Evolutionary conservation across 1,140 invertebrate genomes (phyloP).

Genomic region (Propsilocerus akamusi): DNA sequence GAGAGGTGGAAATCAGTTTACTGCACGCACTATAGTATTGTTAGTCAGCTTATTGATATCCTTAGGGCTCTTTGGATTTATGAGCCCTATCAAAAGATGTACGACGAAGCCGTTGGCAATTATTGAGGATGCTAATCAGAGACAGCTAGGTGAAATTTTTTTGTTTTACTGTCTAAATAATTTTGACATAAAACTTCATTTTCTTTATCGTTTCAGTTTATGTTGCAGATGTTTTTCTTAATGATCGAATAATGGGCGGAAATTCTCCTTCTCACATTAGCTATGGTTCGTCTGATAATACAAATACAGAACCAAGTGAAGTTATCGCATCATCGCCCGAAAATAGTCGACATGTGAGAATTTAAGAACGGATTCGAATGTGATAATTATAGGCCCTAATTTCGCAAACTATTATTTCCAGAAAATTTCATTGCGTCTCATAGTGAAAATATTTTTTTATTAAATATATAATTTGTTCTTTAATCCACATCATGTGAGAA

Average conservation of each 20-base stretch:
- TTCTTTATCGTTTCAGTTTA: not conserved
- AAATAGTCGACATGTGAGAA: no score
- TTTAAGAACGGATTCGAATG: no score
- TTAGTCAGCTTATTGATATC: constrained; percentile 13
- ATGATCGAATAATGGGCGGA: constrained; percentile 1
- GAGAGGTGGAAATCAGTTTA: not conserved
- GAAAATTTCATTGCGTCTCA: no score
- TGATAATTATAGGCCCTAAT: no score
- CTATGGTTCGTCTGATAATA: not conserved
- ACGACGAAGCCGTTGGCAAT: constrained; percentile 19
- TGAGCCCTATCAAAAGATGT: constrained; percentile 23
- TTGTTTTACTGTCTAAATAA: not conserved
- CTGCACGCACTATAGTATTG: not conserved
- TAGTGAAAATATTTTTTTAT: no score
- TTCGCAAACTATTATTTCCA: no score
- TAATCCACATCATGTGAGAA: no score
- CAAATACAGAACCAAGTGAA: not conserved
- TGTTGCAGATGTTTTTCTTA: not conserved
- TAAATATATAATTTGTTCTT: no score
- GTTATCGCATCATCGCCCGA: not conserved
- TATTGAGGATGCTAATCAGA: constrained; percentile 19
- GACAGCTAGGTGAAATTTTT: constrained; percentile 11
- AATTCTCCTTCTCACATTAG: constrained; percentile 1
- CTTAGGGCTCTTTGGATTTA: constrained; percentile 20
- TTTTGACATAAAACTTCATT: no score